These are phyloP conservation scores for Stenichneumon culpator DNA, from an alignment of 2,888 invertebrate species.

Conservation along the genomic window DNA sequence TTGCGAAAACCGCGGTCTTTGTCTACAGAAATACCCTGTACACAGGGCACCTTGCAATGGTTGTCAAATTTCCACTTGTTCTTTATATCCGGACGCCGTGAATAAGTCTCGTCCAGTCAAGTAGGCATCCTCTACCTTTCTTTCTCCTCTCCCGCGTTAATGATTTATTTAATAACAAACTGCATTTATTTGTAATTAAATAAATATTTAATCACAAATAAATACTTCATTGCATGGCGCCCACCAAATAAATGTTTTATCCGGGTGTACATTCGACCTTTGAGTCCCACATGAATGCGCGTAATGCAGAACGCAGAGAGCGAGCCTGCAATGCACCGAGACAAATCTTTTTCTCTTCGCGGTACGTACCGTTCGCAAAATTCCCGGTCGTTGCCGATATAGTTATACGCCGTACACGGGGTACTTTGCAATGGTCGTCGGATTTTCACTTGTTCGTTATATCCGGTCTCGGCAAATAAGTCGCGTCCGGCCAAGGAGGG, in stretches of 20 bases:
- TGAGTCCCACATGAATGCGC: background rate
- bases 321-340: background rate
- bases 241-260: background rate
- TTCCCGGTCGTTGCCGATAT: background rate
- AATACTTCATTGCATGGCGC: too few relatives aligned
- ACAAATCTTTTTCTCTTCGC: background rate
- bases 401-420: background rate
- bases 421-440: slow-evolving; percentile 4
- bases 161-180: too few relatives aligned
- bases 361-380: background rate
- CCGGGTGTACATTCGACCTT: background rate
- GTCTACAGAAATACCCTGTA: background rate
- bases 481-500: slow-evolving; percentile 35
- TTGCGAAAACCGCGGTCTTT: background rate
- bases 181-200: too few relatives aligned
- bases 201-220: too few relatives aligned
- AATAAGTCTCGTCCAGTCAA: slow-evolving; percentile 51
- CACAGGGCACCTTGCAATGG: background rate
- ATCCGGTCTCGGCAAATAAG: slow-evolving; percentile 52
- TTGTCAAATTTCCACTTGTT: background rate
- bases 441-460: slow-evolving; percentile 5
- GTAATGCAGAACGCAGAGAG: background rate
- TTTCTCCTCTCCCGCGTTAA: background rate
- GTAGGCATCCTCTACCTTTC: background rate
- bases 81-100: slow-evolving; percentile 12